These are phyloP conservation scores for Drosophila lini DNA, from an alignment of 1,140 invertebrate species.

Conservation along the genomic window DNA sequence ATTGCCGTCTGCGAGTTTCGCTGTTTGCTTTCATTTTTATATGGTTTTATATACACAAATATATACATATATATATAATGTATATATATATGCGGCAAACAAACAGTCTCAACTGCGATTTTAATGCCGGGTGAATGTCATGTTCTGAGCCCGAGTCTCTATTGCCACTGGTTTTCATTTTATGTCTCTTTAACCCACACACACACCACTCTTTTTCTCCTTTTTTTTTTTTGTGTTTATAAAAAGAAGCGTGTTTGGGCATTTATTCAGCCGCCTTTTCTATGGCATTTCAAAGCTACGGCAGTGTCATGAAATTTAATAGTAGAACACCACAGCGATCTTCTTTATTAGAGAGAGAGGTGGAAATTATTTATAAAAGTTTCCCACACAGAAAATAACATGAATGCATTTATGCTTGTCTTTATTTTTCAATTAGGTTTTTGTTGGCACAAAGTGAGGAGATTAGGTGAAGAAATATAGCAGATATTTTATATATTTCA, in stretches of 20 bases:
- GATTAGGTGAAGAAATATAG: too few relatives aligned
- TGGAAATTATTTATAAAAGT: constrained; percentile 1
- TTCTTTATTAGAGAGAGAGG: not conserved
- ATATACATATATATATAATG: not conserved
- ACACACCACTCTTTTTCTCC: constrained; percentile 11
- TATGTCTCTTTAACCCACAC: constrained; percentile 57
- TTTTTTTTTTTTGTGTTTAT: not conserved
- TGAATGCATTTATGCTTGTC: too few relatives aligned
- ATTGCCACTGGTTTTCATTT: constrained; percentile 73
- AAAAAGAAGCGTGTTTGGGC: constrained; percentile 54
- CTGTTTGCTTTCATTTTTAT: constrained; percentile 76
- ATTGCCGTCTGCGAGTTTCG: constrained; percentile 54
- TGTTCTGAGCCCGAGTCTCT: constrained; percentile 55
- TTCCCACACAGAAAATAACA: constrained; percentile 11
- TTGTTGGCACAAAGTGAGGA: too few relatives aligned
- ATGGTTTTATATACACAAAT: constrained; percentile 11
- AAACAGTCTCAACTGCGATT: constrained; percentile 53
- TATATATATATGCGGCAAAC: constrained; percentile 27
- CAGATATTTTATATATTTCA: too few relatives aligned
- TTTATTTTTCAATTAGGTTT: not conserved
- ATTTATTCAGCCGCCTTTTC: constrained; percentile 40
- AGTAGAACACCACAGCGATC: constrained; percentile 51
- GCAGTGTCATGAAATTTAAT: constrained; percentile 71
- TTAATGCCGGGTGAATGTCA: constrained; percentile 78
- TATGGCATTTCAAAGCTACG: constrained; percentile 33